These are phyloP conservation scores for Epinotia demarniana DNA, from an alignment of 2,888 invertebrate genomes.

Conservation along the genomic window DNA sequence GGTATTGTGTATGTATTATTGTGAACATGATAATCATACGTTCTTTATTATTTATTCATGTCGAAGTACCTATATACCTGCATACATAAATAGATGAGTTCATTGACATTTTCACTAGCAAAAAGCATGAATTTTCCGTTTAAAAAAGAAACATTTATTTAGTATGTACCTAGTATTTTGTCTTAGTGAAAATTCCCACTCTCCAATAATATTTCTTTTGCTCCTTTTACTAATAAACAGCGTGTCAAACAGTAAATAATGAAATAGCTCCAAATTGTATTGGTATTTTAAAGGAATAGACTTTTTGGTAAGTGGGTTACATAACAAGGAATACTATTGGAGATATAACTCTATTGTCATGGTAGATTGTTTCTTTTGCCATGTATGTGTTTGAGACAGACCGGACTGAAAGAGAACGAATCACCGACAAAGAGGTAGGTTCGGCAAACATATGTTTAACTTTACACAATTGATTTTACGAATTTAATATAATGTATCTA, in stretches of 20 bases:
- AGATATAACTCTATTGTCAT: constrained; percentile 81
- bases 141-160: constrained; percentile 10
- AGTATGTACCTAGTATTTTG: constrained; percentile 22
- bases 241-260: not conserved
- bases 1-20: constrained; percentile 9
- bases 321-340: constrained; percentile 77
- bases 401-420: constrained; percentile 76
- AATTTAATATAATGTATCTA: constrained; percentile 56
- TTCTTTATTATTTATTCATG: constrained; percentile 48
- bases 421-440: constrained; percentile 82
- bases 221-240: not conserved
- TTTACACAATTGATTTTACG: constrained; percentile 55
- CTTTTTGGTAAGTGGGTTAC: not conserved
- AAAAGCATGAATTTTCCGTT: constrained; percentile 34
- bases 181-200: constrained; percentile 48
- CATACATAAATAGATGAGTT: constrained; percentile 25
- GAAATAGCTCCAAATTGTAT: not conserved
- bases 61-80: not conserved
- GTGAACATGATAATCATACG: constrained; percentile 20
- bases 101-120: constrained; percentile 16
- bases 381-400: constrained; percentile 78
- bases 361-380: constrained; percentile 84
- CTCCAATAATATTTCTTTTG: constrained; percentile 80
- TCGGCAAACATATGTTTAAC: constrained; percentile 69
- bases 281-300: not conserved